phyloP scores from a whole-genome alignment of 1,140 invertebrate genomes.

The Halesus radiatus region DNA sequence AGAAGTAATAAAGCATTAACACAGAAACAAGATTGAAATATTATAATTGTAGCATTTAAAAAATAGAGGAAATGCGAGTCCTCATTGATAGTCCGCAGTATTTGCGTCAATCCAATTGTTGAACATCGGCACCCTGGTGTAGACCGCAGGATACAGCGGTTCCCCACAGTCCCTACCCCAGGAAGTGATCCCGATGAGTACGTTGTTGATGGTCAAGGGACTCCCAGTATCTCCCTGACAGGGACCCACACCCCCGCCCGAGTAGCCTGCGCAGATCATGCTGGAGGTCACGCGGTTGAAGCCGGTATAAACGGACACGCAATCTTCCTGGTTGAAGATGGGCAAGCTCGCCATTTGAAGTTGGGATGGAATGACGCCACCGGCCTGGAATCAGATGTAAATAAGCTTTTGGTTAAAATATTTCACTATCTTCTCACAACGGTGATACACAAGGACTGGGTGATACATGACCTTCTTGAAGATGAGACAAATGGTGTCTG shows the following conservation, averaged over 20 bases:
- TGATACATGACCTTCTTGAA: not conserved
- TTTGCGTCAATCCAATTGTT: constrained; percentile 64
- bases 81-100: too few species aligned
- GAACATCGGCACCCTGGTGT: constrained; percentile 63
- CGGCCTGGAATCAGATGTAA: not conserved
- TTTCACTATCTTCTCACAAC: not conserved
- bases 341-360: constrained; percentile 9
- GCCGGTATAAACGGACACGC: constrained; percentile 57
- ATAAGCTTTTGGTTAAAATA: not conserved
- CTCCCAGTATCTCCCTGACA: constrained; percentile 80
- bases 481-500: not conserved
- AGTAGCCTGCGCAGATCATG: constrained; percentile 64
- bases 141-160: constrained; percentile 71
- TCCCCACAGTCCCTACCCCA: constrained; percentile 80
- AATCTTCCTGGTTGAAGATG: constrained; percentile 54
- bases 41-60: too few species aligned
- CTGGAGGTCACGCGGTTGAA: constrained; percentile 69
- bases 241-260: constrained; percentile 66
- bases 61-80: too few species aligned
- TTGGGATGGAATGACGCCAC: not conserved
- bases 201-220: constrained; percentile 67
- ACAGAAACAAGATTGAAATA: too few species aligned
- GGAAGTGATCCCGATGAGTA: constrained; percentile 77
- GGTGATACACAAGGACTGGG: not conserved
- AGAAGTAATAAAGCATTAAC: too few species aligned